Base-by-base conservation (phyloP, 2,888 invertebrate species). In the Drosophila colorata region DNA sequence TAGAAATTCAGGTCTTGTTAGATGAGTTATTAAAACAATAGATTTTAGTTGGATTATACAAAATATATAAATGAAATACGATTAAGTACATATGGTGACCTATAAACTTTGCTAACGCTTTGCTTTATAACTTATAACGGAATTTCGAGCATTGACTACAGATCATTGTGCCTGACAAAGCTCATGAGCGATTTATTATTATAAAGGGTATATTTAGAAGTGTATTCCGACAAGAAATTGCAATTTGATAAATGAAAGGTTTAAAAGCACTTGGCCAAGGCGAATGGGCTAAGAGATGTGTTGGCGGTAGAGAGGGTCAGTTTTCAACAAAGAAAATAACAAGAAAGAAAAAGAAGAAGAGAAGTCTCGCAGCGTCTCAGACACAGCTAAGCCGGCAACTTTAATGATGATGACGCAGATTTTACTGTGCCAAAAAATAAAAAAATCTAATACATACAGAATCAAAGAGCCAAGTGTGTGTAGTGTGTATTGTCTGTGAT, bases 351-450 rank as follows among this genome's bases (percentile, higher is more conserved):
- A 14, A 51, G 11, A 46, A 14, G 1, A 13, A 48, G 11, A 18
- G n/a, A 18, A 52, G 41, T 44, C 13, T 38, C n/a, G 13, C 16
- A 48, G 31, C n/a, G 35, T 51, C 49, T 59, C 48, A 66, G 73
- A 70, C 70, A 59, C 33, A 44, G 40, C 37, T 41, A 74, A 68
- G 66, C 76, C 76, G 79, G 77, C 58, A 73, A 76, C 74, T 82
- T 82, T 74, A 80, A 80, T 86, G 74, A 80, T 82, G 86, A 85
- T 80, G 86, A 76, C 74, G 80, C 83, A 65, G 74, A 70, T 58
- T 79, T 84, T 64, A 51, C 28, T 52, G 48, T 49, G 83, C 77
- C 80, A 82, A 80, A 79, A 82, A 74, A 46, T 46, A 47, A 66
- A 43, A 52, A 9, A 41, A 20, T 38, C 18, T 48, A 44, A 72